phyloP scores from a whole-genome alignment of 1,140 invertebrate genomes.

The Mizuhopecten yessoensis region DNA sequence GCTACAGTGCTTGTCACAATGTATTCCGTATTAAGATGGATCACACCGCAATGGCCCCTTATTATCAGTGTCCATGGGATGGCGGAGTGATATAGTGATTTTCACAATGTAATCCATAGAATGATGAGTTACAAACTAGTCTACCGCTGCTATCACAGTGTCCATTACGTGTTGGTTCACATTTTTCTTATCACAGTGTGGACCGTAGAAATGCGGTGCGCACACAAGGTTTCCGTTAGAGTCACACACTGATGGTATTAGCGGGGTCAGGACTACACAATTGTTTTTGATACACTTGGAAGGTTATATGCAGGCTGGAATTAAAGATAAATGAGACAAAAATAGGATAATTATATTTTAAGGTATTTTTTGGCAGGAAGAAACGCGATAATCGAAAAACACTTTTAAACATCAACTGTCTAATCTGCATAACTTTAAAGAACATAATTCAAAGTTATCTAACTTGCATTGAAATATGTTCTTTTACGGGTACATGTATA shows the following conservation, averaged over 20 bases:
- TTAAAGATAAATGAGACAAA: too few species aligned
- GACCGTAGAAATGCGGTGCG: not conserved
- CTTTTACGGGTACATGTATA: too few species aligned
- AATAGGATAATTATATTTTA: too few species aligned
- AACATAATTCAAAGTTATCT: too few species aligned
- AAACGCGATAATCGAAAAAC: too few species aligned
- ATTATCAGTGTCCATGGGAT: not conserved
- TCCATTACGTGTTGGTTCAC: not conserved
- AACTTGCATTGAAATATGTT: too few species aligned
- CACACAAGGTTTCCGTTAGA: not conserved
- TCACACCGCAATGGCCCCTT: not conserved
- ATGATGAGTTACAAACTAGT: not conserved
- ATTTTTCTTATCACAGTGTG: not conserved
- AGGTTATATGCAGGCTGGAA: not conserved
- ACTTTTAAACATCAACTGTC: too few species aligned
- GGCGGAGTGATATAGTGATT: not conserved
- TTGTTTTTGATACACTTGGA: not conserved
- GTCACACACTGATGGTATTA: not conserved
- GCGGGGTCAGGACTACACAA: not conserved
- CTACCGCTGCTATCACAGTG: not conserved
- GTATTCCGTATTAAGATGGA: not conserved
- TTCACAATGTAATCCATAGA: not conserved
- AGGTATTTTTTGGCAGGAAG: too few species aligned
- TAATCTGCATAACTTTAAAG: too few species aligned
- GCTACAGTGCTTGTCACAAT: not conserved